A percentile compares a stretch with the other conserved stretches of the same genome.
Conservation (phyloP, 2,113 vertebrate species). For the Phyllostomus hastatus region DNA sequence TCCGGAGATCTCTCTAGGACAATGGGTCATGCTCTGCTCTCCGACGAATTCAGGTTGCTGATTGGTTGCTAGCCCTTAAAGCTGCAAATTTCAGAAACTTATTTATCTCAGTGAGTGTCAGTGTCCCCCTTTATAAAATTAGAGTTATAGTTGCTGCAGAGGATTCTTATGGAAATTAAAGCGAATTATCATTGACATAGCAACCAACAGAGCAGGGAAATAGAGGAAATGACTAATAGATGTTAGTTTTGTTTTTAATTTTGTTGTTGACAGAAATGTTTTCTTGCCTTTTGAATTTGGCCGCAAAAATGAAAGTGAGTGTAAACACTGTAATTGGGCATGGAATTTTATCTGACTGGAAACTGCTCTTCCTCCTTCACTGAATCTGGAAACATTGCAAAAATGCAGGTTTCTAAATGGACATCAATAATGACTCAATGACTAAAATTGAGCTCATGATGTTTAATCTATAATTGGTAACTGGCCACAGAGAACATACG, state of each 20-base stretch:
- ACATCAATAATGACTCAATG: neutral
- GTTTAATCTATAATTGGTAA: neutral
- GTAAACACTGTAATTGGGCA: neutral
- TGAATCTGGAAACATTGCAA: neutral
- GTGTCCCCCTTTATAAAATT: slow-evolving; percentile 35
- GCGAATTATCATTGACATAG: neutral
- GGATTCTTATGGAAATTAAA: slow-evolving; percentile 26
- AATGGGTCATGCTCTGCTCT: neutral
- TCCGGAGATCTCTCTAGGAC: neutral
- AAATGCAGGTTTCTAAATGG: neutral
- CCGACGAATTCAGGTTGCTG: neutral
- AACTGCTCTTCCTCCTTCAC: neutral
- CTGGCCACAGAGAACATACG: neutral
- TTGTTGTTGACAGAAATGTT: neutral
- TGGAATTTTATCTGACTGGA: neutral
- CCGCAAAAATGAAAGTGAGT: neutral
- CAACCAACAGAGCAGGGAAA: neutral
- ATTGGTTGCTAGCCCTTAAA: slow-evolving; percentile 43
- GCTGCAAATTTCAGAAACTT: slow-evolving; percentile 50
- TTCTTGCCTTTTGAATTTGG: neutral
- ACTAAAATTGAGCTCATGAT: neutral
- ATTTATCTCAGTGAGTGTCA: slow-evolving; percentile 52
- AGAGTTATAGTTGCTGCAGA: neutral
- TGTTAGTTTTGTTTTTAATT: neutral
- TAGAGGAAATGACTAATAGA: neutral